These are phyloP conservation scores for Palythoa caribaeorum DNA, from an alignment of 92 coral and sea anemone genomes.

Conservation along the genomic window DNA sequence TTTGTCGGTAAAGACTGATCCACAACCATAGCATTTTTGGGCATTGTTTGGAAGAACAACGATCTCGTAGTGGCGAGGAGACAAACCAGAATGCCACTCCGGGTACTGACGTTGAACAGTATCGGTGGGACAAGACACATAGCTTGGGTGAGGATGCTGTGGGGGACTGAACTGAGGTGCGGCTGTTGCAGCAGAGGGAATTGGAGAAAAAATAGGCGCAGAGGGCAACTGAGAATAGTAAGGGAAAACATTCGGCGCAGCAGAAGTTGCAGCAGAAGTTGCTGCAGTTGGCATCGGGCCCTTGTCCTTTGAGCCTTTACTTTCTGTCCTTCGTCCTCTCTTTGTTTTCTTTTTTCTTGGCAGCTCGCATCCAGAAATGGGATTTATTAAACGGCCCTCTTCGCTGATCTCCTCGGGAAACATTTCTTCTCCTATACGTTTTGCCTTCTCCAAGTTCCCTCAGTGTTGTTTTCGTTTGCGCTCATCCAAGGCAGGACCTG, in stretches of 20 bases:
- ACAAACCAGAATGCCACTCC: slow-evolving; percentile 49
- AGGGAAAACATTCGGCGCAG: slow-evolving; percentile 27
- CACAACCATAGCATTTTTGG: slow-evolving; percentile 49
- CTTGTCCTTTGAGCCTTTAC: slow-evolving; percentile 3
- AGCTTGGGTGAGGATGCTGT: slow-evolving; percentile 10
- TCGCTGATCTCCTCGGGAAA: slow-evolving; percentile 1
- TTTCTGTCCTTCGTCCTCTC: slow-evolving; percentile 12
- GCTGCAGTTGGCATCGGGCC: neutral
- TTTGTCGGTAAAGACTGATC: slow-evolving; percentile 18
- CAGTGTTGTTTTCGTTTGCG: neutral
- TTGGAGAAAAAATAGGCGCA: neutral
- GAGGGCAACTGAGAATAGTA: slow-evolving; percentile 12
- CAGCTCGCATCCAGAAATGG: slow-evolving; percentile 17
- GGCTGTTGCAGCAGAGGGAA: slow-evolving; percentile 7
- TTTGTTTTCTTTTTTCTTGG: slow-evolving; percentile 12
- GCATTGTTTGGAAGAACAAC: slow-evolving; percentile 46
- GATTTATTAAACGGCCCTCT: slow-evolving; percentile 4
- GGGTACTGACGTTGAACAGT: slow-evolving; percentile 9
- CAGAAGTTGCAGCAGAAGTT: slow-evolving; percentile 25
- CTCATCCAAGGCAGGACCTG: slow-evolving; percentile 11
- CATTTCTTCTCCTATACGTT: slow-evolving; percentile 8
- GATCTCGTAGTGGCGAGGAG: slow-evolving; percentile 47
- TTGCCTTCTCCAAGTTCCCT: neutral
- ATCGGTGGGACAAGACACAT: neutral
- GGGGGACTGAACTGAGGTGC: slow-evolving; percentile 32